Evolutionary conservation across 2,797 vertebrate species (phyloP).

Genomic region (Limnodromus scolopaceus): DNA sequence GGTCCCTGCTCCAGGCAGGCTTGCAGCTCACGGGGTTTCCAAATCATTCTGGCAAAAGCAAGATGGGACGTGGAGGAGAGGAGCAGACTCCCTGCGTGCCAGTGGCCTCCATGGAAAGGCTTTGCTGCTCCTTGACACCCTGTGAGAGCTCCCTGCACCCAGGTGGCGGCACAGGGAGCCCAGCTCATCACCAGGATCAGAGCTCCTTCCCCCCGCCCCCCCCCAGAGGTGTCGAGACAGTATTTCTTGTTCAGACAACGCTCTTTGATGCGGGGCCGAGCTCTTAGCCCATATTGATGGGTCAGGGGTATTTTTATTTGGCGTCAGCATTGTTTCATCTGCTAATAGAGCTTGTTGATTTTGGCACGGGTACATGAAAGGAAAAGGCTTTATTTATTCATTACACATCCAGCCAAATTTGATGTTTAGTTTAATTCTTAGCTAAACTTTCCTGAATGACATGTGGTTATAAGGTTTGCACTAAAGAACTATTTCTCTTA

Average conservation of each 20-base stretch:
- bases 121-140: not conserved
- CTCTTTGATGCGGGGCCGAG: slow-evolving; percentile 22
- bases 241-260: not conserved
- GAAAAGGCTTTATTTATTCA: slow-evolving; percentile 58
- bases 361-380: slow-evolving; percentile 32
- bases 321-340: slow-evolving; percentile 62
- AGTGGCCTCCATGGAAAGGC: rapidly evolving
- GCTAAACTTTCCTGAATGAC: slow-evolving; percentile 58
- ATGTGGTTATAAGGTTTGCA: slow-evolving; percentile 5
- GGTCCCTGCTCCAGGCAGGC: not conserved
- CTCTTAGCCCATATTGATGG: slow-evolving; percentile 53
- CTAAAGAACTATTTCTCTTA: not conserved
- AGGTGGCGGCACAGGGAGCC: rapidly evolving
- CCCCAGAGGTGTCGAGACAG: not conserved
- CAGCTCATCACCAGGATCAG: not conserved
- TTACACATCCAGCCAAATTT: slow-evolving; percentile 18
- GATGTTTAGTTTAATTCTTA: slow-evolving; percentile 53
- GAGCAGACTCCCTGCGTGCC: not conserved
- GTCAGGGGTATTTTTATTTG: slow-evolving; percentile 59
- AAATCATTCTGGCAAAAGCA: not conserved
- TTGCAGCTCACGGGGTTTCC: not conserved
- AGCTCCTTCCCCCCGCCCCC: rapidly evolving
- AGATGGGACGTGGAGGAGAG: not conserved
- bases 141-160: not conserved
- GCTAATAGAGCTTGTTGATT: slow-evolving; percentile 64